Evolutionary conservation across 1,140 invertebrate genomes (phyloP), one percentile per base, ranked within the genome.

Genomic region (Drosophila ananassae): DNA sequence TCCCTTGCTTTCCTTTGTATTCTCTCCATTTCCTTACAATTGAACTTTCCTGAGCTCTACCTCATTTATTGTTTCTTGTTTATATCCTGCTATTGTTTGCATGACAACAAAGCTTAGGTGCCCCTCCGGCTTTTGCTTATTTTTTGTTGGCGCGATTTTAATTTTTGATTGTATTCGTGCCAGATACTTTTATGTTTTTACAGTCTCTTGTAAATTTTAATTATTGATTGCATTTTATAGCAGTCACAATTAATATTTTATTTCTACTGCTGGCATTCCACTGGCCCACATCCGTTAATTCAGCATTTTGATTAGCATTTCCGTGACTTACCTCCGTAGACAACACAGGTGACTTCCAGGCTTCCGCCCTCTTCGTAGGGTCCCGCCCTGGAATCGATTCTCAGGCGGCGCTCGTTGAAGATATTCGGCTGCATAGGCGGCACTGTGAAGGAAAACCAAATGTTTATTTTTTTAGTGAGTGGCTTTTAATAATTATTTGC

Each of bases 341-440:
- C 97, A 61, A 96, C 94, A 92, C 97, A 98, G 68, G 95, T 95
- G 56, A 98, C 94, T 90, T 95, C 95, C 92, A 98, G 95, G 62
- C 95, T 94, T 10, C 95, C 94, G 17, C 96, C 96, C 92, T 98
- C 97, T 81, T 95, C 95, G 92, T 97, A 98, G 48, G 97, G 97
- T 50, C 97, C 97, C 32, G 97, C 96, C 9, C 95, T 92, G 6
- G 93, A 93, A 62, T 93, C 91, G 57, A 97, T 94, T 82, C 95
- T 94, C 76, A 94, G 94, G 46, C 95, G 96, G 59, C 94, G 93
- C 71, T 97, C 96, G 90, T 97, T 96, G 77, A 96, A 94, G 80
- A 98, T 96, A 62, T 94, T 95, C 30, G 97, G 96, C 80, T 95
- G 95, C 68, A 95, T 94, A 0, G 97, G 96, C 34, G 97, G 96